Percentiles rank a stretch among this genome's conserved stretches.
These are phyloP conservation scores for Toxotes chatareus DNA, from an alignment of 2,113 vertebrate genomes.

Conservation along the genomic window DNA sequence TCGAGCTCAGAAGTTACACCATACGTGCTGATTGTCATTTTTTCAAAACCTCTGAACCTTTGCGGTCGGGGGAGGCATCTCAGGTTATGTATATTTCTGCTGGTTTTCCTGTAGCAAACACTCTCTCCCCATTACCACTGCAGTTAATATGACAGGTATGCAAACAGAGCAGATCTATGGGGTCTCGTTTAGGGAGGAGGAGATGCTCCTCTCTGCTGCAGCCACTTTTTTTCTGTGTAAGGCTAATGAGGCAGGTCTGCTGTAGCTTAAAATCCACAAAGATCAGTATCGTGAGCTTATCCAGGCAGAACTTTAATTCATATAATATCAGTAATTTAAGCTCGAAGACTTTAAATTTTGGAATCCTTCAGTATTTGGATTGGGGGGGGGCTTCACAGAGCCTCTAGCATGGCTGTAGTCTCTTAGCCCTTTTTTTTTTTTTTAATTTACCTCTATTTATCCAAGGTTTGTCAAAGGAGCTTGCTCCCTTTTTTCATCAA, in stretches of 20 bases:
- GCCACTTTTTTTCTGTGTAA: slow-evolving; percentile 1
- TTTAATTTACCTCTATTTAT: background rate
- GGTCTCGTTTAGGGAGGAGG: slow-evolving; percentile 41
- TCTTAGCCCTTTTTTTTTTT: background rate
- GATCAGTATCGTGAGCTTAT: background rate
- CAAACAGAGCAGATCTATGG: slow-evolving; percentile 42
- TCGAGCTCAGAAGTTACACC: background rate
- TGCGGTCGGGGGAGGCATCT: background rate
- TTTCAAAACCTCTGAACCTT: background rate
- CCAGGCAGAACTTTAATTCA: too few species aligned
- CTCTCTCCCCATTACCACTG: background rate
- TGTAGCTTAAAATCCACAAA: background rate
- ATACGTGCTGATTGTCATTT: background rate
- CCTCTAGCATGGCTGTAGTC: background rate
- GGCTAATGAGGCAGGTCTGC: slow-evolving; percentile 13
- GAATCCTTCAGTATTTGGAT: too few species aligned
- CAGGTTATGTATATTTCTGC: slow-evolving; percentile 35
- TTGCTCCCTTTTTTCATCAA: slow-evolving; percentile 22
- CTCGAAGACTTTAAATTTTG: too few species aligned
- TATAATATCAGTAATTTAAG: too few species aligned
- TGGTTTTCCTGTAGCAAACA: slow-evolving; percentile 1
- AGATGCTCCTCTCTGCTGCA: background rate
- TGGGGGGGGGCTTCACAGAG: background rate
- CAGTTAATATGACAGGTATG: slow-evolving; percentile 35
- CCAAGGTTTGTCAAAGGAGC: slow-evolving; percentile 10